Evolutionary conservation across 2,113 vertebrate genomes (phyloP), one percentile per base, ranked within the genome.

Genomic region (Oncorhynchus clarkii): DNA sequence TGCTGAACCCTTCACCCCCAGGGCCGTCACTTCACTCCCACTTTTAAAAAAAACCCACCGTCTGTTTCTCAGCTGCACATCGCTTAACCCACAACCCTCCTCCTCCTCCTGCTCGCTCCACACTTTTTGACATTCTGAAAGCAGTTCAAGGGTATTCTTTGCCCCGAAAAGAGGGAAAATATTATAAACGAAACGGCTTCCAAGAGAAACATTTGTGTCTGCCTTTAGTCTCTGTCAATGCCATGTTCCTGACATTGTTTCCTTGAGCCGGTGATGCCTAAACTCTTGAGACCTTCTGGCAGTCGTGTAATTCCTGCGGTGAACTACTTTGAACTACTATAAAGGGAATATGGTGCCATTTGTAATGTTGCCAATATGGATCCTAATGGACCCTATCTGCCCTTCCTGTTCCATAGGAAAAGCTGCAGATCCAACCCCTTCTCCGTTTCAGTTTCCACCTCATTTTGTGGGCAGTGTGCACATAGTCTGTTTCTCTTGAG

Each of bases 191-290:
- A 64, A 18, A 48, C 48, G 0, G 8, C 54, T 70, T 83, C 83
- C 78, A 85, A 75, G 83, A 71, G 45, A 82, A 82, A 82, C 80
- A 74, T 73, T 78, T 62, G 67, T 20, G 69, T 29, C 73, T 31
- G 72, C 45, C 22, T 78, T 67, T 14, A 24, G 27, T 45, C 66
- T 34, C 57, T 74, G 74, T 59, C 73, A 71, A 80, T 72, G 26
- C 74, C 20, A 26, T 72, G 73, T 65, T 77, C 64, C 72, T 78
- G 27, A 78, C 26, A 16, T 51, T 39, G 16, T 62, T 49, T 71
- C 82, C 75, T 39, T 68, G 70, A 78, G 9, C 77, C 51, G 74
- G 80, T 73, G 45, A 26, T 60, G 26, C 31, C 20, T 24, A 65
- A 20, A 70, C 59, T 67, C 64, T 62, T 11, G 34, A 72, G 57